Evolutionary conservation across 1,140 invertebrate genomes (phyloP).

Genomic region (Pogonomyrmex barbatus): DNA sequence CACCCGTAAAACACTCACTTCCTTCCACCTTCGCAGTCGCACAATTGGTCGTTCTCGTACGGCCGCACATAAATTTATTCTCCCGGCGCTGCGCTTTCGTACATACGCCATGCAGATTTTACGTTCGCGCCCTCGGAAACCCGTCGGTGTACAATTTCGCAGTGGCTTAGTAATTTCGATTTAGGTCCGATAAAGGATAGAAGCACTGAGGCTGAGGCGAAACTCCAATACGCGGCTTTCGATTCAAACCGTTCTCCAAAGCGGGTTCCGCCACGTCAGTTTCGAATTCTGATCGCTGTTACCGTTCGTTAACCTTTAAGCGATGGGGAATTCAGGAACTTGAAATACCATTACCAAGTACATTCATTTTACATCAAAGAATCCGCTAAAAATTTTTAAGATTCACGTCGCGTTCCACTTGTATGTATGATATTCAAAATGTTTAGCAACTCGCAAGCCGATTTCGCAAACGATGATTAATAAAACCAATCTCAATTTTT

Average conservation of each 20-base stretch:
- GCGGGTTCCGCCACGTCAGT: slow-evolving; percentile 60
- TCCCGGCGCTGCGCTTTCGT: neutral
- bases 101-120: slow-evolving; percentile 54
- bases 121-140: slow-evolving; percentile 38
- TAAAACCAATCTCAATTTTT: too few species aligned
- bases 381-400: neutral
- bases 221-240: slow-evolving; percentile 58
- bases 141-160: slow-evolving; percentile 49
- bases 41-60: slow-evolving; percentile 14
- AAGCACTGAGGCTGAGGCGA: slow-evolving; percentile 35
- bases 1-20: slow-evolving; percentile 26
- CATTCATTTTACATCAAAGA: slow-evolving; percentile 11
- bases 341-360: slow-evolving; percentile 31
- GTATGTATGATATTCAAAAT: neutral
- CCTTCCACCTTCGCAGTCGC: neutral
- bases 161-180: slow-evolving; percentile 64
- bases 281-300: slow-evolving; percentile 63
- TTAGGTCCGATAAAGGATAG: slow-evolving; percentile 61
- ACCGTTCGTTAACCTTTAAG: slow-evolving; percentile 64
- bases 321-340: slow-evolving; percentile 37
- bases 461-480: neutral
- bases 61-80: slow-evolving; percentile 47
- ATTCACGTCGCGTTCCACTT: neutral
- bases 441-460: neutral
- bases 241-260: slow-evolving; percentile 57